A percentile compares a stretch with the other conserved stretches of the same genome.
phyloP scores from a whole-genome alignment of 2,113 vertebrate genomes.

The Sitta europaea region DNA sequence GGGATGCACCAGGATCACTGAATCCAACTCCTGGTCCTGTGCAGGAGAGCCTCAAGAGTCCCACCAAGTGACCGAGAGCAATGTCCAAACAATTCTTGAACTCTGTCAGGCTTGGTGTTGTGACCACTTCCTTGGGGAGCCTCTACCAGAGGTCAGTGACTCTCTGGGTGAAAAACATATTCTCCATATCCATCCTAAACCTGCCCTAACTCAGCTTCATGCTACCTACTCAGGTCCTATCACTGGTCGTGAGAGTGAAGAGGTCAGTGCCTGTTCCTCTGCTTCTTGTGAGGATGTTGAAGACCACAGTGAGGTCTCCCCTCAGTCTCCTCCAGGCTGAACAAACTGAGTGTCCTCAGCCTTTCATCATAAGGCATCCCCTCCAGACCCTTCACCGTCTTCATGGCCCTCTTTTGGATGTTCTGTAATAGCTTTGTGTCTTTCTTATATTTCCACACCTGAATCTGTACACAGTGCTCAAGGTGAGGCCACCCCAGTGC shows the following conservation, averaged over 20 bases:
- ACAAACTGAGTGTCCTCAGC: not conserved
- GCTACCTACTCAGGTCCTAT: not conserved
- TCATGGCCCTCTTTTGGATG: not conserved
- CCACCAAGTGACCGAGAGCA: not conserved
- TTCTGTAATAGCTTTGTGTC: not conserved
- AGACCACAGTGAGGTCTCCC: not conserved
- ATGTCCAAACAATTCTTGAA: not conserved
- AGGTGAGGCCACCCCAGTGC: fast-evolving
- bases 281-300: not conserved
- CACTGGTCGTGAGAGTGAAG: no score
- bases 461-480: not conserved
- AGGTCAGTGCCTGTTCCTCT: not conserved
- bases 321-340: not conserved
- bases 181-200: not conserved
- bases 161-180: not conserved
- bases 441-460: not conserved
- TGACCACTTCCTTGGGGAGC: not conserved
- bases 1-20: not conserved
- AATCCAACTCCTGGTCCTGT: not conserved
- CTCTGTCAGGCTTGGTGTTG: not conserved
- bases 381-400: not conserved
- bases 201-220: not conserved
- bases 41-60: not conserved
- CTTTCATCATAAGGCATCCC: not conserved
- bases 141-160: fast-evolving